Base-by-base conservation (phyloP, 2,113 vertebrate genomes). In the Hydropotes inermis region DNA sequence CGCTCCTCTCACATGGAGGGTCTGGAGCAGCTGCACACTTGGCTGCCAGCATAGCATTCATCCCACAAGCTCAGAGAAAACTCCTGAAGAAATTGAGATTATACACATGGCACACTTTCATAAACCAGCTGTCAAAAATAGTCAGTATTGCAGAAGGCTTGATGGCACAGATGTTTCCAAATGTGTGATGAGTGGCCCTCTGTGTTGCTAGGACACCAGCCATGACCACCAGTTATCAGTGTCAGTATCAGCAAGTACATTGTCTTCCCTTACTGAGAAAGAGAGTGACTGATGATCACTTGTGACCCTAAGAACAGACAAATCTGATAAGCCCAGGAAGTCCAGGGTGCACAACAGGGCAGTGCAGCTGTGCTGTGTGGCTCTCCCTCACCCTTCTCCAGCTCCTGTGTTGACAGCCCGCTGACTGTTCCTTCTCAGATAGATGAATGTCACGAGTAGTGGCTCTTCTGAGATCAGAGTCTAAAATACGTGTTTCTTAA, bases 401-500 rank as follows among this genome's bases (percentile, higher is more conserved):
- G 27, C 12, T n/a, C 21, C 76, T 54, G 10, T 33, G 1, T 30
- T 9, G 45, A 33, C 21, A 45, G 15, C 19, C 10, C 7, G 23
- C 14, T 30, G 28, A 61, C 16, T 36, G 7, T 94, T 50, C 60
- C 85, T 55, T 27, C 85, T 27, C 13, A 86, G 25, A 87, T 79
- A 15, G 79, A 39, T 45, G 13, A 70, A 12, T 58, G 36, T 43
- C 47, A 21, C 39, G 47, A 23, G 30, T 94, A 43, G 85, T n/a
- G 45, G 39, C 25, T 84, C 86, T 90, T 67, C 58, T 58, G 60
- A 94, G 78, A 60, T 67, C 83, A 81, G 70, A 36, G 21, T 92
- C 76, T 89, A 58, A 92, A 94, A 83, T 54, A 85, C 54, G 33
- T 81, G 8, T 67, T 89, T 92, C 81, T 84, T 92, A 47, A 89